Conservation (phyloP, 2,797 vertebrate genomes). For the Melanotaenia trifasciata region DNA sequence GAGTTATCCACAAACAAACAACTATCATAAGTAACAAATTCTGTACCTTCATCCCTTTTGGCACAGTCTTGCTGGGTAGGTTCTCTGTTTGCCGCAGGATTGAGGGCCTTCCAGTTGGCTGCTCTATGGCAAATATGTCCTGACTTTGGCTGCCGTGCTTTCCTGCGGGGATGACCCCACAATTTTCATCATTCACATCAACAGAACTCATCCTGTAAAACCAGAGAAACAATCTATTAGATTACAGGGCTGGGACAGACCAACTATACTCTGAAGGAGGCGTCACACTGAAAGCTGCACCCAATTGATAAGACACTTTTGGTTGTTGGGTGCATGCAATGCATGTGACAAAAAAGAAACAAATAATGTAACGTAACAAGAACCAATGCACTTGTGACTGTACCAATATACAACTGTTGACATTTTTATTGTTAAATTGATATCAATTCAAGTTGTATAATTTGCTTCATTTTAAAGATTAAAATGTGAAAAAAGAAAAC, state of each 20-base stretch:
- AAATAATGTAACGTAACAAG: not conserved
- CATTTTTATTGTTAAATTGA: not conserved
- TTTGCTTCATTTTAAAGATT: not conserved
- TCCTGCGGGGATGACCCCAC: constrained; percentile 67
- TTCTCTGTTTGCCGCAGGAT: constrained; percentile 94
- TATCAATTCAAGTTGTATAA: not conserved
- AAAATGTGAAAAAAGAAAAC: not conserved
- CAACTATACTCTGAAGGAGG: constrained; percentile 19
- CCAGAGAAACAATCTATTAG: constrained; percentile 22
- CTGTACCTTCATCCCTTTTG: constrained; percentile 87
- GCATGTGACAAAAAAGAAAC: not conserved
- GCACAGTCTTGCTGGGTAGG: constrained; percentile 82
- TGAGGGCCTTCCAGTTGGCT: constrained; percentile 87
- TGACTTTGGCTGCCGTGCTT: constrained; percentile 59
- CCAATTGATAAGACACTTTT: constrained; percentile 70
- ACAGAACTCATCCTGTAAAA: constrained; percentile 90
- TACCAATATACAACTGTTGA: not conserved
- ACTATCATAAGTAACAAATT: not conserved
- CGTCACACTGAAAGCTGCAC: constrained; percentile 58
- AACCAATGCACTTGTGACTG: not conserved
- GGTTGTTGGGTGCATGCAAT: not conserved
- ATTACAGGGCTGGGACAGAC: not conserved
- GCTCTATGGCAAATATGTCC: constrained; percentile 85
- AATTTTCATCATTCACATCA: constrained; percentile 86
- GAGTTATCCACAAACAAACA: not conserved